Evolutionary conservation across 2,888 invertebrate genomes (phyloP).

Genomic region (Drosophila anomalata): DNA sequence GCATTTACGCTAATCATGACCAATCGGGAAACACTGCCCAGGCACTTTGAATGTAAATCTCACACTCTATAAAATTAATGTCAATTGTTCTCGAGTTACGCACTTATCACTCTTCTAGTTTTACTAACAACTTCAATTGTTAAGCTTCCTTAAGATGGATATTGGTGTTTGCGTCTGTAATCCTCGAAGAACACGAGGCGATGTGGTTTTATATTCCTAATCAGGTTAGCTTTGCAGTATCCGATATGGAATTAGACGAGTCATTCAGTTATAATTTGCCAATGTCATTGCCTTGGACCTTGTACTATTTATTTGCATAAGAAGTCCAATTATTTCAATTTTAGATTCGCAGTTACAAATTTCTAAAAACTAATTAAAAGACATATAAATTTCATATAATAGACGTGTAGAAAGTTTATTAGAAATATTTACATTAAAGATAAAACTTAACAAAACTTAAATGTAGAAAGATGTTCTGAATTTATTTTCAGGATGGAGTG

Average conservation of each 20-base stretch:
- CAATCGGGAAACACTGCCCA: constrained; percentile 47
- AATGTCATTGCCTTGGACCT: constrained; percentile 5
- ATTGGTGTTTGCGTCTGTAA: constrained; percentile 6
- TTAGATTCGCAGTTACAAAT: not conserved
- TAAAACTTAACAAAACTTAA: constrained; percentile 60
- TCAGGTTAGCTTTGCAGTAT: constrained; percentile 1
- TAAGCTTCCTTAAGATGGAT: constrained; percentile 25
- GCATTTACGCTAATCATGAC: constrained; percentile 43
- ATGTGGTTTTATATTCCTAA: constrained; percentile 22
- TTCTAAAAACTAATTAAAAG: not conserved
- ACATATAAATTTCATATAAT: not conserved
- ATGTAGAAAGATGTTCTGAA: constrained; percentile 36
- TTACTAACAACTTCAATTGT: not conserved
- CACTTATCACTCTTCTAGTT: constrained; percentile 6
- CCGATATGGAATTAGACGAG: constrained; percentile 8
- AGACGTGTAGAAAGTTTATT: constrained; percentile 20
- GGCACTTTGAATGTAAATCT: constrained; percentile 36
- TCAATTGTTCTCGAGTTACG: constrained; percentile 31
- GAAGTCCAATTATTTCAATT: not conserved
- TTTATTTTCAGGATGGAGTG: constrained; percentile 36
- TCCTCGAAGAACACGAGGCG: constrained; percentile 21
- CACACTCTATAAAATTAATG: constrained; percentile 34
- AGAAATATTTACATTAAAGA: constrained; percentile 61
- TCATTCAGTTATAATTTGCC: constrained; percentile 9
- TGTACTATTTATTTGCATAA: not conserved